Conservation (phyloP, 2,888 invertebrate species). For the Maniola hyperantus region DNA sequence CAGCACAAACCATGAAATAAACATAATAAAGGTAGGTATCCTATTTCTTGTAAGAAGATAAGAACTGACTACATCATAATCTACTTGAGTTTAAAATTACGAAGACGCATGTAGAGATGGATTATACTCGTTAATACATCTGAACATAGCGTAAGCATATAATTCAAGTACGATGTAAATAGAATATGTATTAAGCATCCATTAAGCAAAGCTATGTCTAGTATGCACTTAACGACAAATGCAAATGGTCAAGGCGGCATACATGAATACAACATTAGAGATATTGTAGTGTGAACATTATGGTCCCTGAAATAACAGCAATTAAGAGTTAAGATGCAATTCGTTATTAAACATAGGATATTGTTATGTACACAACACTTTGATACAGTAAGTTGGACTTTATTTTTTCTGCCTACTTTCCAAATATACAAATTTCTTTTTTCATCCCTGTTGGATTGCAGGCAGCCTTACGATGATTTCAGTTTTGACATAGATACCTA, state of each 20-base stretch:
- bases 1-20: no score
- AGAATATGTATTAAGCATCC: conserved; percentile 15
- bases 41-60: no score
- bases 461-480: no score
- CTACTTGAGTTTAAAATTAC: no score
- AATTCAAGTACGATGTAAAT: conserved; percentile 12
- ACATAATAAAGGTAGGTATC: no score
- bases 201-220: conserved; percentile 18
- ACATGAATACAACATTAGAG: conserved; percentile 22
- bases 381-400: no score
- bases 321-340: background rate
- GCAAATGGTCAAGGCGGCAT: conserved; percentile 10
- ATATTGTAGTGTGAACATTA: conserved; percentile 13
- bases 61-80: no score
- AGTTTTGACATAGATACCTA: no score
- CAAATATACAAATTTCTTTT: no score
- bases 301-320: background rate
- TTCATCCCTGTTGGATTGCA: no score
- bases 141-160: background rate
- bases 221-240: conserved; percentile 20
- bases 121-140: background rate
- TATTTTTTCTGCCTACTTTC: no score
- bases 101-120: background rate
- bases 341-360: background rate
- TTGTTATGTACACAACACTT: no score